Evolutionary conservation across 2,888 invertebrate genomes (phyloP).

Genomic region (Archips xylosteana): DNA sequence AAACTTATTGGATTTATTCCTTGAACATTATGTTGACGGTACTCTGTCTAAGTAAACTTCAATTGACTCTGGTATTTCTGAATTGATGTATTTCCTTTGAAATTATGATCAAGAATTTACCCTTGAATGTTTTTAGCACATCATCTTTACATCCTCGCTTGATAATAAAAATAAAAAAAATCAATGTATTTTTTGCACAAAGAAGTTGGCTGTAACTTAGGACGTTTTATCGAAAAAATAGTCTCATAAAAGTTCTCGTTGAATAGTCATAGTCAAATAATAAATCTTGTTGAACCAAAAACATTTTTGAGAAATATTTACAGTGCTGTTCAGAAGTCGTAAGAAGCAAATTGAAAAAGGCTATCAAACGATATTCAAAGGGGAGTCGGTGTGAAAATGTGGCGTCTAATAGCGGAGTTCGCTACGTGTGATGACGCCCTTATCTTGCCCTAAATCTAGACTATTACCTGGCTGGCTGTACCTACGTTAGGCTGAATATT

Average conservation of each 20-base stretch:
- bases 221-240: no score
- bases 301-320: slow-evolving; percentile 7
- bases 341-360: slow-evolving; percentile 54
- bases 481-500: slow-evolving; percentile 21
- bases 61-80: no score
- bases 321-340: slow-evolving; percentile 32
- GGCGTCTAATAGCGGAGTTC: slow-evolving; percentile 66
- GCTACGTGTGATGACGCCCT: slow-evolving; percentile 73
- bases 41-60: no score
- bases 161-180: no score
- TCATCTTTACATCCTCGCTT: no score
- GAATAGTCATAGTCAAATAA: background rate
- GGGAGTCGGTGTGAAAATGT: slow-evolving; percentile 76
- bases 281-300: background rate
- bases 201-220: no score
- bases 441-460: slow-evolving; percentile 79
- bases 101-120: no score
- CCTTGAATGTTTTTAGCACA: no score
- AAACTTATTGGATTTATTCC: background rate
- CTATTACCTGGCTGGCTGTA: slow-evolving; percentile 52
- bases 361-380: slow-evolving; percentile 71
- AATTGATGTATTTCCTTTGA: no score
- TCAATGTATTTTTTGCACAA: no score
- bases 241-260: no score
- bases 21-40: no score